Base-by-base conservation (phyloP, 2,113 vertebrate genomes). In the Theristicus caerulescens region DNA sequence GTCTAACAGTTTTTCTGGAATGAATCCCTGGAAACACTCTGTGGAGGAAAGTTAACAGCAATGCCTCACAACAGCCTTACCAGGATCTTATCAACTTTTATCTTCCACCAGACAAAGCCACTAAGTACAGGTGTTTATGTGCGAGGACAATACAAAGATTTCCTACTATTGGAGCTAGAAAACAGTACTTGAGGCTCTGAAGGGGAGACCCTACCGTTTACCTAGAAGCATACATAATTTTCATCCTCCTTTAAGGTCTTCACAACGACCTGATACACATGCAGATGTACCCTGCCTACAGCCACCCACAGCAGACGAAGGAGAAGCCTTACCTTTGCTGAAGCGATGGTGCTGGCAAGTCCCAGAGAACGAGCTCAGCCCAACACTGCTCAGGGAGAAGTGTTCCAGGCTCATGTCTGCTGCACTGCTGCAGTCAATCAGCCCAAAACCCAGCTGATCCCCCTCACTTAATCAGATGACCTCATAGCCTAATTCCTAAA, bases 321-420 rank as follows among this genome's bases (percentile, higher is more conserved):
- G 4, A 36, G 20, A 40, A 47, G 3, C 34, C 47, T 94, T 38
- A 95, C 90, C 96, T 93, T 1, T 5, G 18, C 67, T 3, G 13
- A 1, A 20, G 31, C 0, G 0, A 8, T 1, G 34, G 8, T 1
- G 34, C 34, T 7, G 17, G 0, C 3, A 10, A 22, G 40, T 2
- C 25, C 64, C 2, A 8, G 0, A 6, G 6, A 47, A 84, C 9
- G 10, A 54, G 6, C 18, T 44, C 31, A 27, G 1, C 31, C 26
- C 22, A 15, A 0, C 6, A 8, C 2, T 0, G 4, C 79, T 31
- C n/a, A 10, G 15, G 10, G 8, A 38, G 3, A 29, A 71, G 6
- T 0, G 18, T 4, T 40, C 42, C 9, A 2, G 31, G 49, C 5
- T 64, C 21, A 0, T 1, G 5, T 0, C 22, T 32, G 46, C 88